These are phyloP conservation scores for Melanotaenia maccullochi DNA, from an alignment of 2,797 vertebrate genomes.

Conservation along the genomic window DNA sequence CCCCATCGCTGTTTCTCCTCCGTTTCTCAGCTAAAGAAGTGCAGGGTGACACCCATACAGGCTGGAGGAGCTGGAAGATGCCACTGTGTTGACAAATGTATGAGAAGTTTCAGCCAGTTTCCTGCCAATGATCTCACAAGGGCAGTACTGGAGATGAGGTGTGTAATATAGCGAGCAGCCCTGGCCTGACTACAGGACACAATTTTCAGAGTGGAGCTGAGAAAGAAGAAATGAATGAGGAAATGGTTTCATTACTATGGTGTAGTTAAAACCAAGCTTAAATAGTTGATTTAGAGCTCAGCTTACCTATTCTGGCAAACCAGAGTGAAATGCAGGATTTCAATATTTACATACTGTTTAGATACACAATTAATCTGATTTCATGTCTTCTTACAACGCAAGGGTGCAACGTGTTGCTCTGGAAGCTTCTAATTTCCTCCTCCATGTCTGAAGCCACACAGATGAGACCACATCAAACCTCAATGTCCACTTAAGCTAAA, in stretches of 20 bases:
- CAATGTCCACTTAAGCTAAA: constrained; percentile 73
- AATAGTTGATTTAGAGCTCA: constrained; percentile 30
- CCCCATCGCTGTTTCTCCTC: constrained; percentile 33
- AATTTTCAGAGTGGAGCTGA: constrained; percentile 46
- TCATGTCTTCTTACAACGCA: constrained; percentile 6
- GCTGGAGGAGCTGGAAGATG: constrained; percentile 61
- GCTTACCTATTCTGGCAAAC: constrained; percentile 2
- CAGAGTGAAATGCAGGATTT: background rate
- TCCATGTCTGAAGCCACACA: constrained; percentile 56
- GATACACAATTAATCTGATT: background rate
- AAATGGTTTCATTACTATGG: constrained; percentile 33
- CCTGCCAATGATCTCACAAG: constrained; percentile 74
- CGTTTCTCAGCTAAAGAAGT: constrained; percentile 60
- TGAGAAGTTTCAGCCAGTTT: constrained; percentile 70
- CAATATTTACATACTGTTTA: constrained; percentile 9
- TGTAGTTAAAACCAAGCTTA: constrained; percentile 34
- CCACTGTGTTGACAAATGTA: constrained; percentile 65
- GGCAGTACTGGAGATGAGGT: constrained; percentile 56
- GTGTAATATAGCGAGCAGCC: constrained; percentile 58
- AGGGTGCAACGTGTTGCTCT: constrained; percentile 28
- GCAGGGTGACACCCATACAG: constrained; percentile 72
- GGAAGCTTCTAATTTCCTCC: constrained; percentile 29
- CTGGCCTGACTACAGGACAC: constrained; percentile 44
- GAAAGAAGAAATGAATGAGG: constrained; percentile 54
- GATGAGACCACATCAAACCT: constrained; percentile 68